These are phyloP conservation scores for Aphidius colemani DNA, from an alignment of 2,888 invertebrate species.

Conservation along the genomic window DNA sequence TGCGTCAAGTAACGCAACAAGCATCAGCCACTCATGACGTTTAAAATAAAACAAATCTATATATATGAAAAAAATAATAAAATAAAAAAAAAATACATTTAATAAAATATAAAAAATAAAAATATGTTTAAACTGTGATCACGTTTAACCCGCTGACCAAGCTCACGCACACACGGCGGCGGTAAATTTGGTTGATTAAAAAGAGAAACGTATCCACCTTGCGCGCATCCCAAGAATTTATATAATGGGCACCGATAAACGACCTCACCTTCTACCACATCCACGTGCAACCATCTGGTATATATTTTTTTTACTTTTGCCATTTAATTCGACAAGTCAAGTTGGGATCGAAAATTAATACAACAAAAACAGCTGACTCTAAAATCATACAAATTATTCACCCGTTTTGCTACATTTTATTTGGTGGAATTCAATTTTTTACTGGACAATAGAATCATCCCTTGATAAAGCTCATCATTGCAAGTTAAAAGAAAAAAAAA, in stretches of 20 bases:
- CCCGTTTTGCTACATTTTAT: too few species aligned
- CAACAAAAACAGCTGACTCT: too few species aligned
- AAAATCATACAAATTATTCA: too few species aligned
- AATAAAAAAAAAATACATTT: background rate
- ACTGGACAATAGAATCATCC: too few species aligned
- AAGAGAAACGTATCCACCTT: conserved; percentile 35
- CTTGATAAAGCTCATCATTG: too few species aligned
- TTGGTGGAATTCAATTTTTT: too few species aligned
- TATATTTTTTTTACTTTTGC: too few species aligned
- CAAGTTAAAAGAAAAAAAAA: too few species aligned
- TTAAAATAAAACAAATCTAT: conserved; percentile 1
- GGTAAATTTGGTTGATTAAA: conserved; percentile 39
- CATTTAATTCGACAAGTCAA: too few species aligned
- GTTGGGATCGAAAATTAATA: too few species aligned
- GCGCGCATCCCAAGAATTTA: conserved; percentile 32
- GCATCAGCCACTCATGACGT: background rate
- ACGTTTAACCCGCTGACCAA: conserved; percentile 4
- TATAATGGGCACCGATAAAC: conserved; percentile 36
- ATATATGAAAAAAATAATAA: background rate
- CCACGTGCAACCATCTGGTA: background rate
- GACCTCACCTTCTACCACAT: conserved; percentile 26
- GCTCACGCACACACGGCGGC: conserved; percentile 22
- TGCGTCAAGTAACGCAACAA: conserved; percentile 32
- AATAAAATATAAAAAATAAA: conserved; percentile 2
- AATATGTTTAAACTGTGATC: conserved; percentile 10